Conservation (phyloP, 1,140 invertebrate species). For the Microplitis mediator region DNA sequence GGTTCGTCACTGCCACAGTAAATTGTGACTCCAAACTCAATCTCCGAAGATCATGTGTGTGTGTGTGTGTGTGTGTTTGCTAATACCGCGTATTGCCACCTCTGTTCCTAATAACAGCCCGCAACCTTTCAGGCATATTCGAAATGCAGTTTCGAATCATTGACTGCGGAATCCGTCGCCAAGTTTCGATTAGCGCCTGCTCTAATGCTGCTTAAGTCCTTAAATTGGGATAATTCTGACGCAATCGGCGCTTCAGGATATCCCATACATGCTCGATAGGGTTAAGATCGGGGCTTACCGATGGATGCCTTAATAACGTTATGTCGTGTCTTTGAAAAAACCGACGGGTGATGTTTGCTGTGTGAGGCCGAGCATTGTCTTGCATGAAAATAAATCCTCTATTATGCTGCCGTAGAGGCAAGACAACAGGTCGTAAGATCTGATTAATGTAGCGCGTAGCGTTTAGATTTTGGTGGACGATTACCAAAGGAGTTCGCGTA, state of each 20-base stretch:
- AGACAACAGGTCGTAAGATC: no score
- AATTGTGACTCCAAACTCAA: background rate
- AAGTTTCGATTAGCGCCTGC: no score
- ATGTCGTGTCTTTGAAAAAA: conserved; percentile 13
- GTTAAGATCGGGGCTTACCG: conserved; percentile 50
- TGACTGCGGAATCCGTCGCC: no score
- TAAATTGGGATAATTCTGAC: conserved; percentile 13
- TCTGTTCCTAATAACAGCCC: background rate
- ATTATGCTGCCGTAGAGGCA: no score
- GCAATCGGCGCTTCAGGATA: conserved; percentile 22
- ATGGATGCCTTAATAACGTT: conserved; percentile 31
- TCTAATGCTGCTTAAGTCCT: no score
- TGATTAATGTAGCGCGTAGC: no score
- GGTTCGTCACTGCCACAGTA: conserved; percentile 1
- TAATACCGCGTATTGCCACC: conserved; percentile 9
- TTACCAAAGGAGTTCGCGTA: no score
- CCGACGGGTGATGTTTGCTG: conserved; percentile 5
- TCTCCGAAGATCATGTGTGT: background rate
- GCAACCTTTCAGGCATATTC: conserved; percentile 10
- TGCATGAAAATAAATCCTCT: no score
- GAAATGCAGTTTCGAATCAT: conserved; percentile 5
- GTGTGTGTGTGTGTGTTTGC: background rate
- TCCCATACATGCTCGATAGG: conserved; percentile 55
- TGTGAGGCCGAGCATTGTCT: no score
- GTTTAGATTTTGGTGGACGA: no score